Evolutionary conservation across 2,113 vertebrate species (phyloP), one percentile per base, ranked within the genome.

Genomic region (Amphilophus citrinellus): DNA sequence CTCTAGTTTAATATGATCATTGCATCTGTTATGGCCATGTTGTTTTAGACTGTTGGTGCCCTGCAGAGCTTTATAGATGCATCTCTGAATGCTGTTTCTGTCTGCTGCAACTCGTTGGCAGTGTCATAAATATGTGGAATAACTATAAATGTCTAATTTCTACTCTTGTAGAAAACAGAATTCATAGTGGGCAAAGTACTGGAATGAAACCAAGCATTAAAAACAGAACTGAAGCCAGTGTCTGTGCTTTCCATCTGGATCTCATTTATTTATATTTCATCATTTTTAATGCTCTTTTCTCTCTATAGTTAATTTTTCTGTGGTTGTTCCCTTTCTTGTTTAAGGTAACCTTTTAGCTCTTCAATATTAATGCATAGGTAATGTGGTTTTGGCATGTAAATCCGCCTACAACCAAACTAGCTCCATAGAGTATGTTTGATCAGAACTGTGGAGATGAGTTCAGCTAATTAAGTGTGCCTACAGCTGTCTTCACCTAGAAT

Each of bases 131-230:
- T 56, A 56, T 35, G 32, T 73, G 10, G 20, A 53, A 50, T 56
- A 73, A 73, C 44, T 73, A 53, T 27, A 73, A 73, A 73, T 71
- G 44, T 53, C 44, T 71, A 30, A 71, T 73, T 73, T 73, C 44
- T 73, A 32, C 44, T 73, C 24, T 30, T 35, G 68, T 53, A 20
- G 47, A 73, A n/a, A 73, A 56, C 27, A 32, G 68, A 73, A n/a
- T 6, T 73, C 32, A 53, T 56, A 73, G 47, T 35, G 68, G 18
- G 30, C 47, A 53, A 73, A 73, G 27, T 30, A n/a, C 47, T 73
- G 47, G 68, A 6, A 47, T 73, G 27, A 73, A 56, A 73, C 47
- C 44, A 73, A 73, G 24, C 32, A 50, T 32, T 30, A 24, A 73
- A 73, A 56, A 35, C 10, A 73, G 30, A n/a, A 35, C 17, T 56